Evolutionary conservation across 92 coral and sea anemone genomes (phyloP), one percentile per base, ranked within the genome.

Genomic region (Siderastrea radians): DNA sequence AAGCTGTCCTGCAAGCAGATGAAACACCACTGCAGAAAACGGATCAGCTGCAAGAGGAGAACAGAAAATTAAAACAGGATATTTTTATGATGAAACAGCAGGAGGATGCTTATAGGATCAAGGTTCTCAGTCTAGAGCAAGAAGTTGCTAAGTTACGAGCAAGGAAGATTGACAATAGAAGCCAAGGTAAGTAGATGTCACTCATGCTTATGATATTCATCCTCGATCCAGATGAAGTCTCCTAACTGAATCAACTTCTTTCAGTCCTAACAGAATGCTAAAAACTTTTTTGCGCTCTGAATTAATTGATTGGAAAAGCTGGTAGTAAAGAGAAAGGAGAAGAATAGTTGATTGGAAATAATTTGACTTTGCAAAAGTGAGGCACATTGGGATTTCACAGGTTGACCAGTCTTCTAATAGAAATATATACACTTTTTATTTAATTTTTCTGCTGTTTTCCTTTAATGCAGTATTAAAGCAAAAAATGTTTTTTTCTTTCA

Each of bases 91-190:
- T 87, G 76, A 91, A 78, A 53, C 80, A 74, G 67, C 91, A 91
- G 71, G 85, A 81, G 72, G 89, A 82, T 57, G 88, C 78, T 0
- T 87, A 87, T 75, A 77, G 82, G 65, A 77, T 85, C 17, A 91
- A 83, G 65, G 88, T 91, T 46, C 88, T 86, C 26, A 91, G 85
- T n/a, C 68, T 88, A 51, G 94, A 91, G 60, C 92, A 91, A 71
- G 94, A 91, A 55, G 77, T 91, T 59, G 80, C 84, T 17, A 86
- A 83, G 82, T 85, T 66, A 72, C 75, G 81, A 70, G 78, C 91
- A 87, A 67, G 65, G 60, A 69, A 78, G 52, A 54, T 55, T 53
- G 85, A 81, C 81, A 91, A 87, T 49, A 78, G 84, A 46, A 85
- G 89, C 58, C 89, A 75, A 76, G 89, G 89, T 85, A 45, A 26